These are phyloP conservation scores for Macaria notata DNA, from an alignment of 2,888 invertebrate genomes.

Conservation along the genomic window DNA sequence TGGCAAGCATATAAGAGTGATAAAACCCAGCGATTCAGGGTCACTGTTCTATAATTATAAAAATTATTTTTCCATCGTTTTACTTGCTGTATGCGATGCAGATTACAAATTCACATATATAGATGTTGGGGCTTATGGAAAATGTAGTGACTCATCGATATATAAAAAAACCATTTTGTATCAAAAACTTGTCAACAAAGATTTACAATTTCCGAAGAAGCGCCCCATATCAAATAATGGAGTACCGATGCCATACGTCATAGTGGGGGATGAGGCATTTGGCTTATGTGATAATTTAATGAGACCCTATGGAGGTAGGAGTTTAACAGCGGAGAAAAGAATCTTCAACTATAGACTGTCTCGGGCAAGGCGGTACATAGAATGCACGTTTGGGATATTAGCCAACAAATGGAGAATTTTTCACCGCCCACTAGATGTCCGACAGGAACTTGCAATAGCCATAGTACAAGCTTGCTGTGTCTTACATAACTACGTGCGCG, in stretches of 20 bases:
- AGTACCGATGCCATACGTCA: conserved; percentile 22
- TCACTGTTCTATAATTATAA: conserved; percentile 38
- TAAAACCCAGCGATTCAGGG: conserved; percentile 30
- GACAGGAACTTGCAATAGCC: conserved; percentile 21
- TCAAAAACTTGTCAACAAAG: conserved; percentile 21
- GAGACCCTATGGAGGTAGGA: conserved; percentile 23
- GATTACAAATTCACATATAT: neutral
- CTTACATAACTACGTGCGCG: conserved; percentile 30
- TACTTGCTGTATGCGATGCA: conserved; percentile 30
- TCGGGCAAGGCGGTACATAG: conserved; percentile 11
- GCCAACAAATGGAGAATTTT: conserved; percentile 35
- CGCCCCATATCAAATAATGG: conserved; percentile 24
- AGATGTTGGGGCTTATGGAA: conserved; percentile 35
- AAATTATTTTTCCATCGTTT: conserved; percentile 37
- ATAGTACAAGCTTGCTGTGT: no score
- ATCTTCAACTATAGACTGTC: conserved; percentile 34
- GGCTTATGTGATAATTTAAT: conserved; percentile 12
- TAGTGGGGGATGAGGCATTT: conserved; percentile 31
- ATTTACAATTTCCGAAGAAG: conserved; percentile 23
- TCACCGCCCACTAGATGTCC: conserved; percentile 31
- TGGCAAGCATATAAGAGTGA: conserved; percentile 30
- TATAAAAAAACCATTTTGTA: conserved; percentile 21
- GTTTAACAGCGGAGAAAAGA: conserved; percentile 16
- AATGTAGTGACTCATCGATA: conserved; percentile 23
- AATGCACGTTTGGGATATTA: conserved; percentile 26